Conservation (phyloP, 2,797 vertebrate species). For the Pygocentrus nattereri region DNA sequence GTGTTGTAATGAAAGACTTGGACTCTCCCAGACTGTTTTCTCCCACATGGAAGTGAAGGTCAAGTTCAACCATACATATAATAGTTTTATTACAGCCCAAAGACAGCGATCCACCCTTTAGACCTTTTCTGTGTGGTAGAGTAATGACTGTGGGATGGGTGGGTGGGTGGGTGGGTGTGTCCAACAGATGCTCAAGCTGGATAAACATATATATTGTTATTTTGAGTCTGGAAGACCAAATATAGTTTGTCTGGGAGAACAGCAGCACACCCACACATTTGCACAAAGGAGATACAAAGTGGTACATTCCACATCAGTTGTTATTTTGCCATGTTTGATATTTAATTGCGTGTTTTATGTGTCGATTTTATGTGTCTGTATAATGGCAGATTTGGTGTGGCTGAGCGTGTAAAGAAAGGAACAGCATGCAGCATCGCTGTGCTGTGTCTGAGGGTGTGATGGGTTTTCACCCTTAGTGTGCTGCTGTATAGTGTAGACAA, state of each 20-base stretch:
- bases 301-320: neutral
- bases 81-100: constrained; percentile 23
- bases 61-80: neutral
- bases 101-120: constrained; percentile 13
- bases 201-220: constrained; percentile 15
- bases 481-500: neutral
- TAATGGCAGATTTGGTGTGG: constrained; percentile 15
- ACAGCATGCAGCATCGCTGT: neutral
- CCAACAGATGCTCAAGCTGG: neutral
- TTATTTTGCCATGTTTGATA: neutral
- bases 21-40: constrained; percentile 3
- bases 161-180: neutral
- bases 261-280: constrained; percentile 2
- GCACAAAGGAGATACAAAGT: neutral
- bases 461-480: neutral
- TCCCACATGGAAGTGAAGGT: constrained; percentile 18
- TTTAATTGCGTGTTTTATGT: constrained; percentile 13
- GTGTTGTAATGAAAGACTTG: constrained; percentile 30
- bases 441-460: neutral
- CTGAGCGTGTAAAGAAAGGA: neutral
- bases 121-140: constrained; percentile 17
- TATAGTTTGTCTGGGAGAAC: neutral
- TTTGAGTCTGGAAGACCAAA: neutral
- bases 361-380: neutral
- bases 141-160: constrained; percentile 4